phyloP scores from a whole-genome alignment of 1,140 invertebrate genomes.

The Trachelipus rathkii region DNA sequence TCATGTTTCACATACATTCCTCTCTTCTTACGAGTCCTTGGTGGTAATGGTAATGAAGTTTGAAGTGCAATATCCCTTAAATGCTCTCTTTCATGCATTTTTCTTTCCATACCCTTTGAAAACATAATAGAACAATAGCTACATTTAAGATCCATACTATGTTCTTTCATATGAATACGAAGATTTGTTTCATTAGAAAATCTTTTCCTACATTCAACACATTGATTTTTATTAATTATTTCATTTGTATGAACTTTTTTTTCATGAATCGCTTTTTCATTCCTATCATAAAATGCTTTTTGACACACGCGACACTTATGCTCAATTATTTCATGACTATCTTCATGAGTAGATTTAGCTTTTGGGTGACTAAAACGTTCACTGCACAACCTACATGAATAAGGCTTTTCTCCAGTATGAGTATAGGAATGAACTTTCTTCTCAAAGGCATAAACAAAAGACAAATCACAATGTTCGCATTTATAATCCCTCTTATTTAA shows the following conservation, averaged over 20 bases:
- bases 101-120: background rate
- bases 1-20: background rate
- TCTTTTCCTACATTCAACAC: background rate
- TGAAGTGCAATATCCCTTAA: background rate
- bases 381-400: background rate
- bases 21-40: background rate
- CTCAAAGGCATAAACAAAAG: background rate
- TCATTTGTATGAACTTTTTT: background rate
- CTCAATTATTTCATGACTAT: background rate
- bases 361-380: background rate
- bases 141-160: background rate
- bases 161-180: background rate
- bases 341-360: background rate
- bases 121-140: background rate
- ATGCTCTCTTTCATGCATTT: background rate
- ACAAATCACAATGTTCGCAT: background rate
- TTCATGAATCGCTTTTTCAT: background rate
- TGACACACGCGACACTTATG: background rate
- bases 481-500: background rate
- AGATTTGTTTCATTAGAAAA: background rate
- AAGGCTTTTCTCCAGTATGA: background rate
- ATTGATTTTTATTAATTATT: background rate
- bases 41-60: background rate
- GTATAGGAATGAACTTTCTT: background rate
- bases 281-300: slow-evolving; percentile 5